Conservation (phyloP, 64 coral and sea anemone species). For the Pocillopora damicornis region DNA sequence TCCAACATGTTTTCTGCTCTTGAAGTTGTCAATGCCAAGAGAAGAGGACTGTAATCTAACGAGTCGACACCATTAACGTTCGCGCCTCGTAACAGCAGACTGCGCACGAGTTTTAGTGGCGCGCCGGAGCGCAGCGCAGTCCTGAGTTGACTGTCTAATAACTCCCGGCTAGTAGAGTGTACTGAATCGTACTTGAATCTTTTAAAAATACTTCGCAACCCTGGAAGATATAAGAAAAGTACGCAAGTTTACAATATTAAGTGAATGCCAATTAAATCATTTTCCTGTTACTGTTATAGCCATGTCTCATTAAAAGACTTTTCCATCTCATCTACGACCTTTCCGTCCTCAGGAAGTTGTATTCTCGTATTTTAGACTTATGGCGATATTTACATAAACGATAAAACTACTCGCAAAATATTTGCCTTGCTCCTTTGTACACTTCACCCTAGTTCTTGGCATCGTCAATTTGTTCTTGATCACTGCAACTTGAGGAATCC, state of each 20-base stretch:
- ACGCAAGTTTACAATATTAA: neutral
- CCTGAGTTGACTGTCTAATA: constrained; percentile 28
- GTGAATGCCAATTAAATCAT: neutral
- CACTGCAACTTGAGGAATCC: neutral
- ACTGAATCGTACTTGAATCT: constrained; percentile 1
- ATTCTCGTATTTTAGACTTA: too few species aligned
- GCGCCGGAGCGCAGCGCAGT: constrained; percentile 32
- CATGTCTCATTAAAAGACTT: too few species aligned
- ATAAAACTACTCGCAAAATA: neutral
- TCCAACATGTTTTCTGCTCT: constrained; percentile 13
- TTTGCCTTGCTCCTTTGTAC: neutral
- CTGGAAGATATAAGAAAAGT: neutral
- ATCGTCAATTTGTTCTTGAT: neutral
- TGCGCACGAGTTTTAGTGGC: constrained; percentile 4
- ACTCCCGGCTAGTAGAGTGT: constrained; percentile 1
- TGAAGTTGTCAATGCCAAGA: constrained; percentile 33
- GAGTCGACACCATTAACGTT: constrained; percentile 54
- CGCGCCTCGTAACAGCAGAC: constrained; percentile 54
- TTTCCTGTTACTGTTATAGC: too few species aligned
- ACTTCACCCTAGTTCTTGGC: neutral
- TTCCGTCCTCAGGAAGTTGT: too few species aligned
- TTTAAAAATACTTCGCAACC: constrained; percentile 19
- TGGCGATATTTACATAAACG: too few species aligned
- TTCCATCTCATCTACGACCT: too few species aligned
- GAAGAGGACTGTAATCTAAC: constrained; percentile 51